These are phyloP conservation scores for Benthosema pterotum DNA, from an alignment of 2,797 vertebrate species.

Conservation along the genomic window DNA sequence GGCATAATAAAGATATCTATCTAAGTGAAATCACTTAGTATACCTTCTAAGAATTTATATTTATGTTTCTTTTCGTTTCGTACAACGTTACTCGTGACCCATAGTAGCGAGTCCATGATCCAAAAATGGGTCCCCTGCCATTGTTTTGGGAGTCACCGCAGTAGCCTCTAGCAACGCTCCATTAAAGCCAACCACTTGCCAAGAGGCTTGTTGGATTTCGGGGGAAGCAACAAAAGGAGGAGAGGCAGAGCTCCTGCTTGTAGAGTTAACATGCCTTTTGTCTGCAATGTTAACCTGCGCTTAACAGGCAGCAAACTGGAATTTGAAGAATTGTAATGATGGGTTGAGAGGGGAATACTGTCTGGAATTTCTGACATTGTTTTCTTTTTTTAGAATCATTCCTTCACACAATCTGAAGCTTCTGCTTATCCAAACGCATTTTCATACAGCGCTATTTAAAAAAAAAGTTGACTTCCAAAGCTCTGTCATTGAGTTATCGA, in stretches of 20 bases:
- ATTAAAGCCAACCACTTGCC: constrained; percentile 16
- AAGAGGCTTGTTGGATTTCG: constrained; percentile 40
- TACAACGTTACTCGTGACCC: too few species aligned
- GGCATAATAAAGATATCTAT: too few species aligned
- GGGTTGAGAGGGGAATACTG: constrained; percentile 31
- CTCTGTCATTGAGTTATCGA: constrained; percentile 12
- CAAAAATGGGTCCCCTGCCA: too few species aligned
- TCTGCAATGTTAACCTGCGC: constrained; percentile 57
- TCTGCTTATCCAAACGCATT: too few species aligned
- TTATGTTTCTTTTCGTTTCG: too few species aligned
- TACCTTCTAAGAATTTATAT: too few species aligned
- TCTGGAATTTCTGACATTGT: constrained; percentile 60
- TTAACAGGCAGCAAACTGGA: constrained; percentile 54
- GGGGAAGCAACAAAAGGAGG: constrained; percentile 33
- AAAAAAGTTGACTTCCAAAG: constrained; percentile 9
- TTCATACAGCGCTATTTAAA: too few species aligned
- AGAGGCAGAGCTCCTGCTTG: constrained; percentile 34
- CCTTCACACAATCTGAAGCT: constrained; percentile 22
- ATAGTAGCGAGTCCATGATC: too few species aligned
- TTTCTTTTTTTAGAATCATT: constrained; percentile 3
- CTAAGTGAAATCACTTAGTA: too few species aligned
- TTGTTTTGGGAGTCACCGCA: background rate
- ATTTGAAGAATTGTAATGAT: constrained; percentile 68
- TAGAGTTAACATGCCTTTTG: constrained; percentile 59
- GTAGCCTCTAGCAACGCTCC: background rate